Percentiles rank a stretch among this genome's conserved stretches.
Evolutionary conservation across 2,113 vertebrate species (phyloP).

Genomic region (Xiphophorus maculatus): DNA sequence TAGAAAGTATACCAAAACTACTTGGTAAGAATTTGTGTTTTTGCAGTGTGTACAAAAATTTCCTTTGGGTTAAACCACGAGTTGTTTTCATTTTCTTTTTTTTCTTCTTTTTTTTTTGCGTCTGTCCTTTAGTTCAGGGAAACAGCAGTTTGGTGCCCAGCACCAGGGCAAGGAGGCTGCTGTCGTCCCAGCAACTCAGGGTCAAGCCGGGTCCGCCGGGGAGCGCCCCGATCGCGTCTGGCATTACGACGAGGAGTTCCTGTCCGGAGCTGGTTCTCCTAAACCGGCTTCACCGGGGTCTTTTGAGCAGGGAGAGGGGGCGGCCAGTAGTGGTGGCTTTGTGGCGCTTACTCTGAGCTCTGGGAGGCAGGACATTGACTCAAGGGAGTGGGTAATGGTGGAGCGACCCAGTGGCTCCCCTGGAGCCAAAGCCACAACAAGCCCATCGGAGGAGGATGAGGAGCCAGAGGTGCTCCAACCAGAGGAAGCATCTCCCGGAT

Average conservation of each 20-base stretch:
- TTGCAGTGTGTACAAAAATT: too few species aligned
- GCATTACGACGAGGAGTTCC: constrained; percentile 94
- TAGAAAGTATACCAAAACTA: too few species aligned
- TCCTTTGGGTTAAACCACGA: background rate
- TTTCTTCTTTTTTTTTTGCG: constrained; percentile 1
- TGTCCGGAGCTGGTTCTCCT: constrained; percentile 82
- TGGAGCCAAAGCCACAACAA: constrained; percentile 84
- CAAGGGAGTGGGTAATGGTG: constrained; percentile 96
- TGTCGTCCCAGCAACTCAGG: constrained; percentile 75
- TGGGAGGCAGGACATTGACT: constrained; percentile 91
- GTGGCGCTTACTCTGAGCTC: constrained; percentile 95
- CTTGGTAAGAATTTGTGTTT: too few species aligned
- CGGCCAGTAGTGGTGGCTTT: constrained; percentile 90
- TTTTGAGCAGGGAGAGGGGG: constrained; percentile 87
- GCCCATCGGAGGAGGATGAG: constrained; percentile 92
- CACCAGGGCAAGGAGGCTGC: constrained; percentile 74
- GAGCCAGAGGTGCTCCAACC: constrained; percentile 90
- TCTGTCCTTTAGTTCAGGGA: constrained; percentile 80
- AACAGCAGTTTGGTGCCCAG: constrained; percentile 78
- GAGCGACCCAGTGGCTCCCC: constrained; percentile 85
- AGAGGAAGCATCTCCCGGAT: constrained; percentile 81
- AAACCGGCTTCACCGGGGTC: constrained; percentile 87
- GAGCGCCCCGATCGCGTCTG: constrained; percentile 84
- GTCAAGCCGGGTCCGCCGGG: constrained; percentile 67
- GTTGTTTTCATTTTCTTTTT: background rate